A percentile compares a stretch with the other conserved stretches of the same genome.
Evolutionary conservation across 2,113 vertebrate genomes (phyloP).

Genomic region (Deroptyus accipitrinus): DNA sequence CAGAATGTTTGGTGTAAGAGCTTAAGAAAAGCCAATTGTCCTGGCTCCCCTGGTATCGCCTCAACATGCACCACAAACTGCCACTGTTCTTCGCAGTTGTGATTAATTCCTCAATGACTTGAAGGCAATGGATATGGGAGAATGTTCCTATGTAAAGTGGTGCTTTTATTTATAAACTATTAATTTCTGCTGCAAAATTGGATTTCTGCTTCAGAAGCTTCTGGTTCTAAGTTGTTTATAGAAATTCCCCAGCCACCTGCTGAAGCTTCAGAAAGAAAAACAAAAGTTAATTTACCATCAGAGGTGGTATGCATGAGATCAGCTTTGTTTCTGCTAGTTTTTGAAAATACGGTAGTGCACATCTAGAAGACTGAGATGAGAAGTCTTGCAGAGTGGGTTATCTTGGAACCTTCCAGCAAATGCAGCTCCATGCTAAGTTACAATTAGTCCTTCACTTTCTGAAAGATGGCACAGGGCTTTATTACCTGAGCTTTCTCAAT

Average conservation of each 20-base stretch:
- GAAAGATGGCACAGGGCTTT: not conserved
- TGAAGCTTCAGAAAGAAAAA: not conserved
- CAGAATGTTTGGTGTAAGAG: not conserved
- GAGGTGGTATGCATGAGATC: not conserved
- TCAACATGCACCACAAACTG: not conserved
- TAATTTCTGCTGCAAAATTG: not conserved
- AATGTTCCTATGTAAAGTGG: not conserved
- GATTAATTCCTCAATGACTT: not conserved
- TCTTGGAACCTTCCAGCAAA: not conserved
- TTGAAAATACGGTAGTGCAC: not conserved
- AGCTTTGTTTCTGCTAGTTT: not conserved
- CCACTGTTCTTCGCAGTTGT: fast-evolving
- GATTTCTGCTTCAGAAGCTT: not conserved
- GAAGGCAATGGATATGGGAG: not conserved
- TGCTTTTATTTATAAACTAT: not conserved
- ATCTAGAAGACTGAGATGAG: not conserved
- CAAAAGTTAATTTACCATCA: not conserved
- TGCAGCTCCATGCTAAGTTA: fast-evolving
- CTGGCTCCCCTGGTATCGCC: not conserved
- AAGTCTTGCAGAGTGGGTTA: not conserved
- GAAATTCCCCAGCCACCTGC: not conserved
- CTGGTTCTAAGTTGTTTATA: not conserved
- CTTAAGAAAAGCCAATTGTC: not conserved
- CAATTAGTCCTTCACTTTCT: not conserved
- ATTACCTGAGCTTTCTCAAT: not conserved